These are phyloP conservation scores for Petaurus breviceps DNA, from an alignment of 2,113 vertebrate species.

Conservation along the genomic window DNA sequence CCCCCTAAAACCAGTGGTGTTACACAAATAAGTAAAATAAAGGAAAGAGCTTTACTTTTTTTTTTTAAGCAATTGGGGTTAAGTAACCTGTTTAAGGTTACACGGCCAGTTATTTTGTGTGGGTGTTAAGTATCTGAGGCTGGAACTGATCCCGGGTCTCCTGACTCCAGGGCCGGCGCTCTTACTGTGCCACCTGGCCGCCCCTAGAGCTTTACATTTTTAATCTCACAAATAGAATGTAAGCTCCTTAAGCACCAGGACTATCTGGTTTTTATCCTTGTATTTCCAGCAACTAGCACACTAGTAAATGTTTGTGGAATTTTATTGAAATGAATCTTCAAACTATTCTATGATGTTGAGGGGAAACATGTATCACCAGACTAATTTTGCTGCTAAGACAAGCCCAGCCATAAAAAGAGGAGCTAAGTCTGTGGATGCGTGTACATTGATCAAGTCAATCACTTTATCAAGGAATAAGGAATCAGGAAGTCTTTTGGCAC, in stretches of 20 bases:
- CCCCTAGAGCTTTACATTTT: neutral
- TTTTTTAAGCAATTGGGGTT: no score
- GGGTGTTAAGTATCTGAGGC: no score
- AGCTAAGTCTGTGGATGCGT: neutral
- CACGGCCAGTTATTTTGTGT: no score
- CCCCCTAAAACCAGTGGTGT: neutral
- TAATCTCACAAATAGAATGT: neutral
- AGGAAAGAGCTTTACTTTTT: no score
- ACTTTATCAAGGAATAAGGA: neutral
- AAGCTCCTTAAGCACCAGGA: neutral
- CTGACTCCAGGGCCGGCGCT: no score
- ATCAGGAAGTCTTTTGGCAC: neutral
- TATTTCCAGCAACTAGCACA: neutral
- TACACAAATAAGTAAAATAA: no score
- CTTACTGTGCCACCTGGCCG: no score
- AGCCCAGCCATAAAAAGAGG: neutral
- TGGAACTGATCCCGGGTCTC: no score
- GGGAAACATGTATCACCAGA: neutral
- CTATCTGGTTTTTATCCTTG: neutral
- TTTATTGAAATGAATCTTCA: neutral
- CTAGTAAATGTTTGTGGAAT: neutral
- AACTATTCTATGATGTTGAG: neutral
- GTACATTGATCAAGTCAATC: neutral
- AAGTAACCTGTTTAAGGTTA: no score
- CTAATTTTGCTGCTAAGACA: neutral